These are phyloP conservation scores for Dermochelys coriacea DNA, from an alignment of 2,797 vertebrate genomes.

Conservation along the genomic window DNA sequence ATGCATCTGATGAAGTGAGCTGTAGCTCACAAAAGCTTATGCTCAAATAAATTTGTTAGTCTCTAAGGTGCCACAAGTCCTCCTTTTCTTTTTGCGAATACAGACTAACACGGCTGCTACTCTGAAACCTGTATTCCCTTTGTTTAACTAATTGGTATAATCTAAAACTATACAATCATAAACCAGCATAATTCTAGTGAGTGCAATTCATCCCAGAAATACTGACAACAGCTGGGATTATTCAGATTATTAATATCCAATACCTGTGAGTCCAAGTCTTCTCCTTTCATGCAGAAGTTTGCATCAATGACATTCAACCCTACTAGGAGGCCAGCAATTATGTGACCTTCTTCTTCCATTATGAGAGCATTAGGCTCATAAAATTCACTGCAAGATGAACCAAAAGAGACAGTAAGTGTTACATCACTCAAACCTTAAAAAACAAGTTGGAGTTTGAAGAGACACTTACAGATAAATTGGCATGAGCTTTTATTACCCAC, in stretches of 20 bases:
- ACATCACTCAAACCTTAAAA: background rate
- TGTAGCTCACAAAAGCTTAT: too few relatives aligned
- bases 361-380: conserved; percentile 97
- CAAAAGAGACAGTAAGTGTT: background rate
- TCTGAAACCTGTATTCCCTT: too few relatives aligned
- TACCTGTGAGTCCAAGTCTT: conserved; percentile 98
- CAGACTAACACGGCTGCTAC: too few relatives aligned
- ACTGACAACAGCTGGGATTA: background rate
- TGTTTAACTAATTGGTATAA: background rate
- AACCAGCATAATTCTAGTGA: background rate
- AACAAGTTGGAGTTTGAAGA: background rate
- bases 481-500: background rate
- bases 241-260: background rate
- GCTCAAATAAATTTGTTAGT: too few relatives aligned
- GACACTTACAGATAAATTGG: background rate
- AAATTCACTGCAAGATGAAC: conserved; percentile 87
- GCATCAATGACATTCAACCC: conserved; percentile 98
- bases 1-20: too few relatives aligned
- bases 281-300: conserved; percentile 99
- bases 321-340: conserved; percentile 96
- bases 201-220: background rate
- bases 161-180: background rate
- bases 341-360: conserved; percentile 99
- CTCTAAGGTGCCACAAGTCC: too few relatives aligned
- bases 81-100: too few relatives aligned